phyloP scores from a whole-genome alignment of 2,888 invertebrate species.

The Plusia festucae region DNA sequence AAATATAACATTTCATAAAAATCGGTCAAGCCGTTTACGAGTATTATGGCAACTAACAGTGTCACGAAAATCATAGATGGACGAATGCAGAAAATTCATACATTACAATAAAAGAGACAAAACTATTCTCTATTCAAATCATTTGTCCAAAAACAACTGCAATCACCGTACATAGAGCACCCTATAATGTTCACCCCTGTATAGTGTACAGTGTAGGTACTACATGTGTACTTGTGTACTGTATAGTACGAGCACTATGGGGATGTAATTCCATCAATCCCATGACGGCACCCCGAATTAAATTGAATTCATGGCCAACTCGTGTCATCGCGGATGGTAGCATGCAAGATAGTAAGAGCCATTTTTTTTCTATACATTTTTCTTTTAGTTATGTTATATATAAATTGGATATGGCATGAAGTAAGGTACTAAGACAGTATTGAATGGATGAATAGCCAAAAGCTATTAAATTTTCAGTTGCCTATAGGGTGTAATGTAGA shows the following conservation, averaged over 20 bases:
- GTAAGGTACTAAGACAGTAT: no score
- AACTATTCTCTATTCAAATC: background rate
- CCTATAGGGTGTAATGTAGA: no score
- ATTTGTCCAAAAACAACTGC: constrained; percentile 20
- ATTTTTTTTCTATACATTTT: background rate
- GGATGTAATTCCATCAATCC: constrained; percentile 71
- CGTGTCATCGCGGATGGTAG: constrained; percentile 69
- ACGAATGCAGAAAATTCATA: no score
- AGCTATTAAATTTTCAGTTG: no score
- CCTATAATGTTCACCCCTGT: constrained; percentile 41
- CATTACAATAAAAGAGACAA: background rate
- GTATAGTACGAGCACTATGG: constrained; percentile 62
- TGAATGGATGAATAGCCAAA: no score
- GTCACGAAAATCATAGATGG: no score
- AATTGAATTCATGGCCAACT: constrained; percentile 76
- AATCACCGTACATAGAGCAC: constrained; percentile 28
- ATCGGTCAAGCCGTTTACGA: no score
- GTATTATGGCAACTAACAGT: no score
- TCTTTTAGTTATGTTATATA: background rate
- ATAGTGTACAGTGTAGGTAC: background rate
- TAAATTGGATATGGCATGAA: no score
- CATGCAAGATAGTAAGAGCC: constrained; percentile 30
- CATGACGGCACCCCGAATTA: constrained; percentile 69
- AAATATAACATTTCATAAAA: no score
- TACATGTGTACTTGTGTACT: constrained; percentile 45